phyloP scores from a whole-genome alignment of 2,888 invertebrate genomes.

The Clusia tigrina region DNA sequence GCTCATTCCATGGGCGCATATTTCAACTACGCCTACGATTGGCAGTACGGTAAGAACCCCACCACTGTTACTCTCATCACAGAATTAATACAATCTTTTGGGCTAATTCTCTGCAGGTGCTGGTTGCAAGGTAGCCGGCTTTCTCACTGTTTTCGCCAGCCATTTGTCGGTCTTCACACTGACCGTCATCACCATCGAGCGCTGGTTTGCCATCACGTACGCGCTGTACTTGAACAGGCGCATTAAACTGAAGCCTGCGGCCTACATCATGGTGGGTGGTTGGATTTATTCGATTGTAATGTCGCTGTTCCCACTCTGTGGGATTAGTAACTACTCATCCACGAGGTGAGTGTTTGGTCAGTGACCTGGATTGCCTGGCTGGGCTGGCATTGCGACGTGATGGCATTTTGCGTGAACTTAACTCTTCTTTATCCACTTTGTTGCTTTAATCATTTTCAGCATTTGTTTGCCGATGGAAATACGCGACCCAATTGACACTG shows the following conservation, averaged over 20 bases:
- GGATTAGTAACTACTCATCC: slow-evolving; percentile 87
- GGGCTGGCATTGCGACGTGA: too few relatives aligned
- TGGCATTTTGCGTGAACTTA: background rate
- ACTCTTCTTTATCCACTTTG: background rate
- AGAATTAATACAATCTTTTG: background rate
- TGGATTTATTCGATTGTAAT: slow-evolving; percentile 81
- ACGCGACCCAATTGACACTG: slow-evolving; percentile 72
- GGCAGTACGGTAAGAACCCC: slow-evolving; percentile 75
- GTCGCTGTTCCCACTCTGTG: slow-evolving; percentile 81
- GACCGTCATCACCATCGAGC: slow-evolving; percentile 84
- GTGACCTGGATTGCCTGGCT: background rate
- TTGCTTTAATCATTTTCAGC: slow-evolving; percentile 63
- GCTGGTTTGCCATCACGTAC: slow-evolving; percentile 85
- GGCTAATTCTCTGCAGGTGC: too few relatives aligned
- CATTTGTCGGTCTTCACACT: slow-evolving; percentile 88
- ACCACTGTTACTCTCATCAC: background rate
- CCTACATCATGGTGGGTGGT: slow-evolving; percentile 78
- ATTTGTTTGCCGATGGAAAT: slow-evolving; percentile 91
- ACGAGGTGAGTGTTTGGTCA: slow-evolving; percentile 70
- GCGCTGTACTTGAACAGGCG: slow-evolving; percentile 84
- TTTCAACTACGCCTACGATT: slow-evolving; percentile 89
- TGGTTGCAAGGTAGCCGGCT: slow-evolving; percentile 87
- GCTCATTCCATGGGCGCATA: slow-evolving; percentile 84
- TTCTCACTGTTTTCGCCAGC: slow-evolving; percentile 85
- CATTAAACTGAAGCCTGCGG: slow-evolving; percentile 76